Base-by-base conservation (phyloP, 2,113 vertebrate species). In the Reinhardtius hippoglossoides region DNA sequence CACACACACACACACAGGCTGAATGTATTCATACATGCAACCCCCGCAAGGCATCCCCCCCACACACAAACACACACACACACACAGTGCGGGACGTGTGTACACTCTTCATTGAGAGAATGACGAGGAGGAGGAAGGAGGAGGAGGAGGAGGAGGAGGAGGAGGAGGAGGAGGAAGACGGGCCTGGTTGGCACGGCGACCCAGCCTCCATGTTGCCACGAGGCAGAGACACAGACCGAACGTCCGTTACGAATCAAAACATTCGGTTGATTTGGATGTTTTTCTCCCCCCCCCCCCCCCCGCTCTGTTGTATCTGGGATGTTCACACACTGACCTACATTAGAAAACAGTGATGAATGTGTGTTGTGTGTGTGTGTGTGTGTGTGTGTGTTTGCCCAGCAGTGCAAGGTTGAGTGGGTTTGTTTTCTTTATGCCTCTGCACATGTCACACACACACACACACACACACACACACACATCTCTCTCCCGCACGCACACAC, bases 181-280 rank as follows among this genome's bases (percentile, higher is more conserved):
- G 66, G 66, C 46, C 42, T 48, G 48, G 70, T 66, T 73, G 79
- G 65, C 75, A 60, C 55, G 9, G 76, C 6, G 26, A 63, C 9
- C 21, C 5, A 24, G 60, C 60, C 2, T 37, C 83, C 40, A 71
- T 59, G 72, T 70, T 64, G 54, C 86, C 89, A 86, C 31, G 48
- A 76, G 82, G 87, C 80, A 83, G 24, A 77, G 68, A 52, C 61
- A 35, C 70, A 48, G 16, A n/a, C 31, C 24, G 24, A 58, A 24
- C 14, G 56, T 58, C 56, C 64, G 76, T 81, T 84, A 52, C 71
- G 31, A 42, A 82, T 88, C 85, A 85, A 79, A 84, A 90, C 84
- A 88, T 84, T 84, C 26, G 52, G 63, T 77, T 67, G 71, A 80
- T 84, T 27, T 58, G 56, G 56, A 58, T 58, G 56, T 58, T 58